These are phyloP conservation scores for Hippocampus abdominalis DNA, from an alignment of 2,113 vertebrate species.

Conservation along the genomic window DNA sequence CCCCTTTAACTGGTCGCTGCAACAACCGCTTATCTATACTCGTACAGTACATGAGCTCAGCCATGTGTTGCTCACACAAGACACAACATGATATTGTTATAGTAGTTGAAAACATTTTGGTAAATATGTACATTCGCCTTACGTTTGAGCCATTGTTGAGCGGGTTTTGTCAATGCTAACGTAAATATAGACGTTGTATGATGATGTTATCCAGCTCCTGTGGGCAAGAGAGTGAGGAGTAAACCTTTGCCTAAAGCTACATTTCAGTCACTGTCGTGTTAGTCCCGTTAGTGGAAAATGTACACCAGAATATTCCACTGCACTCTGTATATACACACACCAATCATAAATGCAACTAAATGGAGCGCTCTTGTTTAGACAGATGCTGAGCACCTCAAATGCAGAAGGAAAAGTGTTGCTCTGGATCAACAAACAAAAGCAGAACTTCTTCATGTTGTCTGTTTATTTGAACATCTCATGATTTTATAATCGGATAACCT, in stretches of 20 bases:
- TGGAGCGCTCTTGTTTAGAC: constrained; percentile 38
- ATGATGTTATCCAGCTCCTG: background rate
- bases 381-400: constrained; percentile 44
- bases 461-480: constrained; percentile 57
- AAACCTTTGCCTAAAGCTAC: background rate
- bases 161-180: background rate
- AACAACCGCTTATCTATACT: too few relatives aligned
- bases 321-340: constrained; percentile 28
- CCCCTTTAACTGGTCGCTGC: too few relatives aligned
- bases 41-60: too few relatives aligned
- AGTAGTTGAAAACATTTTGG: too few relatives aligned
- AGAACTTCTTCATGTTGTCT: constrained; percentile 19
- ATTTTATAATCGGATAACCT: constrained; percentile 42
- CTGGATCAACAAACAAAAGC: constrained; percentile 55
- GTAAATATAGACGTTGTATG: background rate
- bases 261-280: constrained; percentile 6
- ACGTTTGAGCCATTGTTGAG: background rate
- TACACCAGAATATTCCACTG: constrained; percentile 16
- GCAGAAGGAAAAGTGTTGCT: constrained; percentile 42
- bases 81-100: too few relatives aligned
- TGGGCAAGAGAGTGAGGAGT: background rate
- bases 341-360: constrained; percentile 36
- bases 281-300: constrained; percentile 28
- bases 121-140: background rate
- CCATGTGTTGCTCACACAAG: too few relatives aligned